phyloP scores from a whole-genome alignment of 2,113 vertebrate species.

The Aegithalos caudatus region DNA sequence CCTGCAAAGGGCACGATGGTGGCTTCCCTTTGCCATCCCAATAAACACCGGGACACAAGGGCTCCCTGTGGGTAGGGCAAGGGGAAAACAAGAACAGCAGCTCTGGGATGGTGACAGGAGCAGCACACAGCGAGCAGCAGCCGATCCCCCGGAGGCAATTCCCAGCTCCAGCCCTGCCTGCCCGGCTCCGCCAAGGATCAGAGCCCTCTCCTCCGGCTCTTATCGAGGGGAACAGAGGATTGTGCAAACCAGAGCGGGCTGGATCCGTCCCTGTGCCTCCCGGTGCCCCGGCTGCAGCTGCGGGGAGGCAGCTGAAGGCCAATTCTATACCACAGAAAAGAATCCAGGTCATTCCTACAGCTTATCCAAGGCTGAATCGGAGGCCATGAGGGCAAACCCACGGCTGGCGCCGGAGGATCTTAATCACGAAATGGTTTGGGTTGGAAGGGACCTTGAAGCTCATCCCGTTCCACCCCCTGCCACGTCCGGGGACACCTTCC shows the following conservation, averaged over 20 bases:
- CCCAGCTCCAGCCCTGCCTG: neutral
- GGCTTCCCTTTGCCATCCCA: neutral
- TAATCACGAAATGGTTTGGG: neutral
- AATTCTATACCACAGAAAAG: accelerated
- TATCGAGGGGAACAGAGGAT: neutral
- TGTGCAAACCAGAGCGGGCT: neutral
- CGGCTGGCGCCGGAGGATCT: neutral
- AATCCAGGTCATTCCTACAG: neutral
- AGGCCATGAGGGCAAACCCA: neutral
- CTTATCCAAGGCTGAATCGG: neutral
- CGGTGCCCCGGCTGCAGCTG: neutral
- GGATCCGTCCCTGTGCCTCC: accelerated
- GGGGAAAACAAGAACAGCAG: neutral
- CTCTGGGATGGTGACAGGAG: accelerated
- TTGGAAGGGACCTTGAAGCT: neutral
- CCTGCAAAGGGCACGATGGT: accelerated
- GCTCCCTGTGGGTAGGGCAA: neutral
- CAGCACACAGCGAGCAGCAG: no score
- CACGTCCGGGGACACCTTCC: neutral
- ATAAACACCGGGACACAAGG: accelerated
- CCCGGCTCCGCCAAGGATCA: accelerated
- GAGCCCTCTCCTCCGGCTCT: neutral
- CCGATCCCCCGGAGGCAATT: neutral
- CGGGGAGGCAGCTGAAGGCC: neutral
- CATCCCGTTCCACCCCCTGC: neutral